phyloP scores from a whole-genome alignment of 2,797 vertebrate species.

The Varecia variegata region DNA sequence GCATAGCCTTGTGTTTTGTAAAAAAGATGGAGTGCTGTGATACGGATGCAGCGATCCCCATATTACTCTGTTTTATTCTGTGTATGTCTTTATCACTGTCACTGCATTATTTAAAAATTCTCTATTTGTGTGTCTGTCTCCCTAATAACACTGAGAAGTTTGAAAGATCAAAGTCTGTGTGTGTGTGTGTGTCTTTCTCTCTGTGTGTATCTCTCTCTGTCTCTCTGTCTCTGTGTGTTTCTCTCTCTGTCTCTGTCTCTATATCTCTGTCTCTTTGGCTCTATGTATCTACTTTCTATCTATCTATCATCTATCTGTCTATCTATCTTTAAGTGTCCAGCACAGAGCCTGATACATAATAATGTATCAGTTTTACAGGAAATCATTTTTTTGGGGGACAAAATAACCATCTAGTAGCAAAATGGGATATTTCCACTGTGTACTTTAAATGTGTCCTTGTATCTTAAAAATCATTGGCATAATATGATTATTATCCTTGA shows the following conservation, averaged over 20 bases:
- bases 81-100: background rate
- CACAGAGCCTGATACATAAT: background rate
- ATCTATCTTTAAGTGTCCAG: background rate
- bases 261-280: background rate
- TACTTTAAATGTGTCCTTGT: background rate
- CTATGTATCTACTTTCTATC: background rate
- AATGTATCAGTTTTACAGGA: background rate
- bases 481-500: background rate
- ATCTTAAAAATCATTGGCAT: background rate
- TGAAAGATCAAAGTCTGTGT: background rate
- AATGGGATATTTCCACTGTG: background rate
- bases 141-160: background rate
- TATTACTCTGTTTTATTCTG: background rate
- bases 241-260: background rate
- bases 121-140: background rate
- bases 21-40: background rate
- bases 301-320: too few species aligned
- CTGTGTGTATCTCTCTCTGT: background rate
- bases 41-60: background rate
- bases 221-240: background rate
- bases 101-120: background rate
- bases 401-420: background rate
- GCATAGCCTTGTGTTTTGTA: background rate
- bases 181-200: background rate
- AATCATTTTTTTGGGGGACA: background rate